Conservation (phyloP, 2,888 invertebrate genomes). For the Tryphoninae sp. region DNA sequence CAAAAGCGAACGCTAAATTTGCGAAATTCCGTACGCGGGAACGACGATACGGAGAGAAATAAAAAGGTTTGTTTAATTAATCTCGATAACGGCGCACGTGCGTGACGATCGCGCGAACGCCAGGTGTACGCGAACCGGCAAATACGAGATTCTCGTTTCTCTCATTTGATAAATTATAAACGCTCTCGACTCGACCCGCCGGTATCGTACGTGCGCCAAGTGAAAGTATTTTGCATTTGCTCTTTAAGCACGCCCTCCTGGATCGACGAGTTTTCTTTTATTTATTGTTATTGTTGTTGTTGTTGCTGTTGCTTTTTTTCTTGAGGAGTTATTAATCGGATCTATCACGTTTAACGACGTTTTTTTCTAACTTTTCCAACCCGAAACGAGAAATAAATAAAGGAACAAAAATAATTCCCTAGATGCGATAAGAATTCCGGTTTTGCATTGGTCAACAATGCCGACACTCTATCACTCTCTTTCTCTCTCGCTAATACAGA, state of each 20-base stretch:
- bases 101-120: slow-evolving; percentile 30
- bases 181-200: slow-evolving; percentile 33
- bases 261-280: slow-evolving; percentile 45
- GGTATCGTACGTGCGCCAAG: slow-evolving; percentile 32
- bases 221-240: slow-evolving; percentile 56
- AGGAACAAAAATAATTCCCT: slow-evolving; percentile 12
- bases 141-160: slow-evolving; percentile 44
- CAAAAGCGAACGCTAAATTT: slow-evolving; percentile 18
- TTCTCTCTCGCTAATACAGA: not conserved
- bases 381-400: not conserved
- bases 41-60: not conserved
- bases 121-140: slow-evolving; percentile 29
- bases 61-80: slow-evolving; percentile 29
- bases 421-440: slow-evolving; percentile 49
- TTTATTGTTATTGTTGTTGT: not conserved
- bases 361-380: not conserved
- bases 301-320: no score
- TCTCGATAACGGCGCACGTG: slow-evolving; percentile 39
- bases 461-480: not conserved
- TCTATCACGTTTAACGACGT: slow-evolving; percentile 13
- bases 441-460: slow-evolving; percentile 45
- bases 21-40: not conserved
- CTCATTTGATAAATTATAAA: slow-evolving; percentile 51
- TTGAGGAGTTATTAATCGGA: slow-evolving; percentile 17
- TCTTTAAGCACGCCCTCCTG: slow-evolving; percentile 26